Percentiles rank a stretch among this genome's conserved stretches.
Evolutionary conservation across 2,888 invertebrate genomes (phyloP).

Genomic region (Pantelozetes paolii): DNA sequence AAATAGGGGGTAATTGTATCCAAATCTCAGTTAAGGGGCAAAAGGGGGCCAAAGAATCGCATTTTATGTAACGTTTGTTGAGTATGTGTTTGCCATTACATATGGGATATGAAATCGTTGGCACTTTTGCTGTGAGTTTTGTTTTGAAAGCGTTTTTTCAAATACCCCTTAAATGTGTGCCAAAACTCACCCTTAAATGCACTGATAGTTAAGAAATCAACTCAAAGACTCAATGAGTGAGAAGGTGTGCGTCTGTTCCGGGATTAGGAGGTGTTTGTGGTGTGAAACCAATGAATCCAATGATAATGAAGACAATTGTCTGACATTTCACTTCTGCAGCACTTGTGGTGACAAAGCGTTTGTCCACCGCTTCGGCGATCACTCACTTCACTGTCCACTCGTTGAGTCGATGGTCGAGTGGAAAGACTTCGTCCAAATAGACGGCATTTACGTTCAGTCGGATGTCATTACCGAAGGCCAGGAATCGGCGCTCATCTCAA

Average conservation of each 20-base stretch:
- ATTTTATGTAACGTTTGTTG: too few relatives aligned
- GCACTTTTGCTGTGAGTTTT: too few relatives aligned
- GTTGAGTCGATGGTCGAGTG: background rate
- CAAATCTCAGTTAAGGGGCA: too few relatives aligned
- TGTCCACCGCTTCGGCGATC: background rate
- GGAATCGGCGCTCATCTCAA: conserved; percentile 26
- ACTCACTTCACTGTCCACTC: background rate
- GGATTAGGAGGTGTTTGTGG: conserved; percentile 45
- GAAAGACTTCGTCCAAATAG: conserved; percentile 9
- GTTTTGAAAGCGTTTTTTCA: too few relatives aligned
- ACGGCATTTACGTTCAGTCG: conserved; percentile 31
- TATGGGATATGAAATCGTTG: too few relatives aligned
- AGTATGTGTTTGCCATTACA: too few relatives aligned
- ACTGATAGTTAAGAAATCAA: too few relatives aligned
- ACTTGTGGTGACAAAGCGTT: conserved; percentile 43
- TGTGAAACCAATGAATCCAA: conserved; percentile 40
- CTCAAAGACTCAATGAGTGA: too few relatives aligned
- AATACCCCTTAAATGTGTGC: too few relatives aligned
- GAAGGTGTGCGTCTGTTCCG: conserved; percentile 45
- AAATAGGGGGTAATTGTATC: too few relatives aligned
- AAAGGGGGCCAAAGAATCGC: too few relatives aligned
- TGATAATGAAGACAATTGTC: background rate
- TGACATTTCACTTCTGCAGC: conserved; percentile 27
- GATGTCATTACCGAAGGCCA: conserved; percentile 38
- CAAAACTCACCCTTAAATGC: too few relatives aligned